Evolutionary conservation across 2,888 invertebrate species (phyloP).

Genomic region (Macrophya alboannulata): DNA sequence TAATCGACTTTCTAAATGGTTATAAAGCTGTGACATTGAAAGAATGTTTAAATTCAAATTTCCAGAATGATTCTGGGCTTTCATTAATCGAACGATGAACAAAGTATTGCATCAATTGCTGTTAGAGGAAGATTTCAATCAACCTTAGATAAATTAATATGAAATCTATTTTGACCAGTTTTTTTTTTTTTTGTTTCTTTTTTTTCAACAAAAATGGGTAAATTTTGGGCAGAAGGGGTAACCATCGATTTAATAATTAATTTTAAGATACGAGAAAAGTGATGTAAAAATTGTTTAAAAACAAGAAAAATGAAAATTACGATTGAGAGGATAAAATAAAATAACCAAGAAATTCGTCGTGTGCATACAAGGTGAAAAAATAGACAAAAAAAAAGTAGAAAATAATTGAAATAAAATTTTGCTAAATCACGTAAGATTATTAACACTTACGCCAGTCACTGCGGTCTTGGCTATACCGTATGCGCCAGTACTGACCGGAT

Average conservation of each 20-base stretch:
- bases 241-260: not conserved
- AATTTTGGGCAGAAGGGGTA: not conserved
- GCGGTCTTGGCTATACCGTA: slow-evolving; percentile 67
- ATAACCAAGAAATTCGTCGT: not conserved
- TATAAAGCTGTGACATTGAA: not conserved
- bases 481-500: slow-evolving; percentile 69
- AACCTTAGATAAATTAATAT: too few relatives aligned
- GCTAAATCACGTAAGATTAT: slow-evolving; percentile 34
- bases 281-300: not conserved
- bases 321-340: not conserved
- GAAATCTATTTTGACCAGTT: not conserved
- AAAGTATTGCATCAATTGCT: too few relatives aligned
- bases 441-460: slow-evolving; percentile 67
- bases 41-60: not conserved
- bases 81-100: not conserved
- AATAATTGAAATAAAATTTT: not conserved
- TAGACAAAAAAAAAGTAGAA: too few relatives aligned
- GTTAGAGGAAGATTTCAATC: too few relatives aligned
- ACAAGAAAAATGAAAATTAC: not conserved
- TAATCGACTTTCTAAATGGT: not conserved
- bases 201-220: slow-evolving; percentile 22
- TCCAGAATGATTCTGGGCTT: not conserved
- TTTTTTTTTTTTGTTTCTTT: too few relatives aligned
- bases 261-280: not conserved
- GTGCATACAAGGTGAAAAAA: not conserved